Conservation (phyloP, 1,140 invertebrate species). For the Pogonomyrmex barbatus region DNA sequence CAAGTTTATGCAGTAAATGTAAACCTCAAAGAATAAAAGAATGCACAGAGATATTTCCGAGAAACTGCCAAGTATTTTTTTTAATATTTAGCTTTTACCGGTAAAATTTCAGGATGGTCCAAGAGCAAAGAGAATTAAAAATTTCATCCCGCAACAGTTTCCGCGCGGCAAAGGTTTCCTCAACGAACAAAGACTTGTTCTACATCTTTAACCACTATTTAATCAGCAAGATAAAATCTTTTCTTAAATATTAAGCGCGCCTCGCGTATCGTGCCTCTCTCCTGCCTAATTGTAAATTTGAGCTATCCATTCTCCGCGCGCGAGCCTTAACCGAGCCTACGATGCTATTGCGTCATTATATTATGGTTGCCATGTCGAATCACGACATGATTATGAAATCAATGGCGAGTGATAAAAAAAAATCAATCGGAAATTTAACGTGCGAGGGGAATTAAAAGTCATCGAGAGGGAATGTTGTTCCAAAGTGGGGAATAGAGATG, state of each 20-base stretch:
- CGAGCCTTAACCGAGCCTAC: background rate
- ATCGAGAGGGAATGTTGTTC: background rate
- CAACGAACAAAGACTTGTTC: background rate
- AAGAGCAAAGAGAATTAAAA: constrained; percentile 19
- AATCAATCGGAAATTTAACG: constrained; percentile 7
- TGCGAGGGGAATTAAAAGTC: constrained; percentile 22
- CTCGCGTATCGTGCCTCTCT: background rate
- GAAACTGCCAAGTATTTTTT: background rate
- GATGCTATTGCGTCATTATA: background rate
- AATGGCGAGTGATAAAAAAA: constrained; percentile 41
- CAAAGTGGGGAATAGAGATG: background rate
- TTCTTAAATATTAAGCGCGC: constrained; percentile 11
- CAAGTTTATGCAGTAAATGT: constrained; percentile 20
- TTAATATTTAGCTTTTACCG: background rate
- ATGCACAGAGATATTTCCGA: background rate
- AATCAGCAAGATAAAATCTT: constrained; percentile 16
- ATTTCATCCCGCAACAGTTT: constrained; percentile 25
- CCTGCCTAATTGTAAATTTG: constrained; percentile 7
- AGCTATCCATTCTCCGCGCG: background rate
- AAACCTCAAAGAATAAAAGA: constrained; percentile 16
- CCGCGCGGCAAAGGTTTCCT: background rate
- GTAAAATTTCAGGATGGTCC: constrained; percentile 29
- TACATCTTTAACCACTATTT: constrained; percentile 19
- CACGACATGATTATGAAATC: background rate
- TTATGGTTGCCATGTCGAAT: background rate